Evolutionary conservation across 2,797 vertebrate genomes (phyloP), one percentile per base, ranked within the genome.

Genomic region (Halcyon chelicuti): DNA sequence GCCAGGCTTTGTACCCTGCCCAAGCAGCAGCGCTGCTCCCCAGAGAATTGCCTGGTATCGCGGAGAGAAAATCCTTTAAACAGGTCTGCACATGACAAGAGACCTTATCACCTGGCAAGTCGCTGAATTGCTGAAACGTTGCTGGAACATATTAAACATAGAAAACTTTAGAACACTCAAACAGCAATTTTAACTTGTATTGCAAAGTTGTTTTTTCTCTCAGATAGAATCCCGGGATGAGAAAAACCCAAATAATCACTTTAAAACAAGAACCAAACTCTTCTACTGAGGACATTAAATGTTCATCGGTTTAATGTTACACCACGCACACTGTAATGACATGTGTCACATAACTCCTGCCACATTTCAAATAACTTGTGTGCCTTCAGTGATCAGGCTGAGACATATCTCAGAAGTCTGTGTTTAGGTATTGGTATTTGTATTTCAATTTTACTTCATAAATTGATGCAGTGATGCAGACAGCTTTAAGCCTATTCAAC

Each of bases 231-330:
- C n/a, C 40, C 42, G 46, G 28, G 35, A 62, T 21, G 28, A 81
- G 21, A 86, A 90, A 92, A 77, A 28, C 5, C 7, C 14, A 28
- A 74, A 31, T 31, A 80, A 92, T 46, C n/a, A 46, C 14, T 67
- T 77, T n/a, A 40, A 90, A 91, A 46, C 9, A 83, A 61, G 47
- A 75, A 90, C 14, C 37, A 81, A 63, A 77, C 12, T 81, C 25
- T 63, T 70, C n/a, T 28, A 74, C 23, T 26, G 13, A 70, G 26
- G 40, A 26, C 71, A 25, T 37, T 72, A 66, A 61, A 70, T 31
- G 9, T 6, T 75, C 72, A 44, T 26, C 12, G 10, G 16, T 74
- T 91, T 78, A 40, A 80, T 71, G 80, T 83, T 70, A 74, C 19
- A 71, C 13, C 7, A 5, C 4, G 1, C 22, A 71, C 12, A 14